Evolutionary conservation across 2,113 vertebrate genomes (phyloP), one percentile per base, ranked within the genome.

Genomic region (Nanger granti): DNA sequence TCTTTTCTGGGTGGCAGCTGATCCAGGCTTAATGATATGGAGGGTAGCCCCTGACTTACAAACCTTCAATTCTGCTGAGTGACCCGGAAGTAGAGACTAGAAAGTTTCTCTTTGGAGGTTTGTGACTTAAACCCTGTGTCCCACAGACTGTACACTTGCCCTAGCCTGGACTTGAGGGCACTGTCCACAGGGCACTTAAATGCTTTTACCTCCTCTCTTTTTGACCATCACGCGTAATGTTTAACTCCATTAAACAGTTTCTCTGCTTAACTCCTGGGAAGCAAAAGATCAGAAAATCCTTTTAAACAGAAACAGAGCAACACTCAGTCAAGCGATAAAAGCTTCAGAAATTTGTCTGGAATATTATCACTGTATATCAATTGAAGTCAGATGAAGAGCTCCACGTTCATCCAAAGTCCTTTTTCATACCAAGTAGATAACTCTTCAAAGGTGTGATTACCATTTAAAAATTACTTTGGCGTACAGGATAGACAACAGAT

Each of bases 371-470:
- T 66, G 34, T 95, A 89, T 88, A 96, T 97, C 92, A 96, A 64
- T 31, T 98, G 85, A 95, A 5, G 96, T 98, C 95, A 91, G 89
- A 94, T 80, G 97, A 97, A 98, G 94, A 31, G 26, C 92, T 98
- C 55, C 18, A 4, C 8, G n/a, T 97, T 96, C 0, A 4, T 94
- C 97, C 44, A 73, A 84, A 98, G 80, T 95, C 91, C 85, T 97
- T 98, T 98, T 96, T 41, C 87, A 96, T 60, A 84, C 49, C 98
- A 98, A 98, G 97, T 98, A 97, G 91, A 87, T 95, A 29, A 29
- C 76, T 98, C 95, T 98, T 98, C 98, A 98, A 98, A 98, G 95
- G 41, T 97, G 91, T 98, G 97, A 98, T 98, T 98, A 98, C 95
- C 91, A 94, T 97, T 98, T 96, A 97, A 88, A 98, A 98, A 98